These are phyloP conservation scores for Speoplatyrhinus poulsoni DNA, from an alignment of 2,113 vertebrate species.

Conservation along the genomic window DNA sequence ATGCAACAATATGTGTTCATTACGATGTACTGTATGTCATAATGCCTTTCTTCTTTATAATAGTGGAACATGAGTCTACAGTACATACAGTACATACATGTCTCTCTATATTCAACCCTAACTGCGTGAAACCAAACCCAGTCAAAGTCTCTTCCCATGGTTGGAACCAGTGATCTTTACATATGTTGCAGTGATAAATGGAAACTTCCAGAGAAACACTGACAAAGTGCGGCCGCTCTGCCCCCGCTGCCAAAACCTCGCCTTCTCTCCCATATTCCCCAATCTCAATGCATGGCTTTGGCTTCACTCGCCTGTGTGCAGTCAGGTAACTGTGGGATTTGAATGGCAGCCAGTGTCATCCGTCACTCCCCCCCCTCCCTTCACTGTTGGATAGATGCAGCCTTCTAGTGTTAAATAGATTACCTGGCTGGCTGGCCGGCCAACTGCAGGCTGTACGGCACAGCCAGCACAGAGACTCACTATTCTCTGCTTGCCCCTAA, in stretches of 20 bases:
- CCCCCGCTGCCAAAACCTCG: slow-evolving; percentile 2
- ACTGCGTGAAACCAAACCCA: too few relatives aligned
- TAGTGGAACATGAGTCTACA: too few relatives aligned
- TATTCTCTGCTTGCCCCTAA: slow-evolving; percentile 46
- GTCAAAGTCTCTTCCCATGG: not conserved
- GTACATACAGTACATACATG: too few relatives aligned
- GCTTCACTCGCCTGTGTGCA: slow-evolving; percentile 17
- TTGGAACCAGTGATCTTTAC: slow-evolving; percentile 9
- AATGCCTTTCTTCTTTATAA: not conserved
- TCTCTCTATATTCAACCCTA: too few relatives aligned
- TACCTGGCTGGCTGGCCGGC: slow-evolving; percentile 51
- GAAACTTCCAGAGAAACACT: slow-evolving; percentile 12
- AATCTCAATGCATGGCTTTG: slow-evolving; percentile 16
- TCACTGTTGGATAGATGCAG: slow-evolving; percentile 34
- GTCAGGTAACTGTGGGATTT: slow-evolving; percentile 26
- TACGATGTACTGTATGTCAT: too few relatives aligned
- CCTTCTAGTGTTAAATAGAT: slow-evolving; percentile 43
- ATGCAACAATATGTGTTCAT: not conserved
- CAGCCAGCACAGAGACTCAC: slow-evolving; percentile 35
- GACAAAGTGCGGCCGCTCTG: slow-evolving; percentile 9
- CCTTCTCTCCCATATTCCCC: slow-evolving; percentile 4
- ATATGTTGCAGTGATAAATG: slow-evolving; percentile 17
- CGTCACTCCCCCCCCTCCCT: slow-evolving; percentile 45
- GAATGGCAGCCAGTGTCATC: slow-evolving; percentile 50
- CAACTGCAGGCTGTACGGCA: slow-evolving; percentile 46